Evolutionary conservation across 2,888 invertebrate genomes (phyloP).

Genomic region (Zelleria hepariella): DNA sequence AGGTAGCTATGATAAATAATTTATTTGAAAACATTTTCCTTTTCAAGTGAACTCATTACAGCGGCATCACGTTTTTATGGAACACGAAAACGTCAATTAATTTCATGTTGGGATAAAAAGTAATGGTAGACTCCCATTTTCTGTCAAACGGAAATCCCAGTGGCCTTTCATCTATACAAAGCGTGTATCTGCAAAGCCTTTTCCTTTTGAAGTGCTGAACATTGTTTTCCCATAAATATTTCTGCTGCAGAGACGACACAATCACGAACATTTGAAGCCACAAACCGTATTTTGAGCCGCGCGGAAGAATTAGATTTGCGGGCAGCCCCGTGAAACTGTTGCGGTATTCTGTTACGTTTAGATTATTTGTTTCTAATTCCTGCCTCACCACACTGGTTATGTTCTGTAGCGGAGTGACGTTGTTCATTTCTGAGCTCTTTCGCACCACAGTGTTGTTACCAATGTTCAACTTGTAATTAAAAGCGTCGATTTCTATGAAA

Average conservation of each 20-base stretch:
- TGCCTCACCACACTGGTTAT: background rate
- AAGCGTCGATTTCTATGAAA: constrained; percentile 4
- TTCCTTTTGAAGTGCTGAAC: constrained; percentile 18
- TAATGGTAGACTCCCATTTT: constrained; percentile 51
- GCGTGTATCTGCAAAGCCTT: constrained; percentile 27
- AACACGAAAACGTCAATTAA: constrained; percentile 68
- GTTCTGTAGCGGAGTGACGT: background rate
- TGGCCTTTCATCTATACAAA: constrained; percentile 55
- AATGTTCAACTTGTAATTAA: background rate
- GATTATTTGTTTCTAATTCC: background rate
- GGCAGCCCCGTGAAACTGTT: constrained; percentile 3
- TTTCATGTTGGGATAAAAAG: constrained; percentile 67
- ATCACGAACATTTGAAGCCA: constrained; percentile 46
- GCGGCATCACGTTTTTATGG: constrained; percentile 32
- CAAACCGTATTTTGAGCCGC: constrained; percentile 59
- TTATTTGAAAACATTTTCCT: no score
- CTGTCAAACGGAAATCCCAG: constrained; percentile 76
- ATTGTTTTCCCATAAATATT: background rate
- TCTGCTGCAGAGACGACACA: constrained; percentile 24
- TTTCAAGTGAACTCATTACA: no score
- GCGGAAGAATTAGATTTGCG: constrained; percentile 47
- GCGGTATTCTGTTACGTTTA: background rate
- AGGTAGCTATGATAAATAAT: no score
- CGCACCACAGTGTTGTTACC: constrained; percentile 5
- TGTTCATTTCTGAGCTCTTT: background rate